Percentiles rank a stretch among this genome's conserved stretches.
phyloP scores from a whole-genome alignment of 1,140 invertebrate genomes.

The Heliothis virescens region DNA sequence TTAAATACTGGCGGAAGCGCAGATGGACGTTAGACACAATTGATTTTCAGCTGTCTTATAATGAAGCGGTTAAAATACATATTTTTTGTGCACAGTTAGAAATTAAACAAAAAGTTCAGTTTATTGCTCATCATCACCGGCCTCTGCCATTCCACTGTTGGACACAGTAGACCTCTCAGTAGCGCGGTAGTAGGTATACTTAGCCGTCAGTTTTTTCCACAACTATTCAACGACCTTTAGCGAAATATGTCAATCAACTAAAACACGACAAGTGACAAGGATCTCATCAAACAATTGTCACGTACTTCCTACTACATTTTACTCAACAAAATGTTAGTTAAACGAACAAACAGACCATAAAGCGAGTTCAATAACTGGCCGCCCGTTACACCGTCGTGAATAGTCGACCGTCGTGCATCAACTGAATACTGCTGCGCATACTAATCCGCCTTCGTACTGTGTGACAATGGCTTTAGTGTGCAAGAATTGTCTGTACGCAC shows the following conservation, averaged over 20 bases:
- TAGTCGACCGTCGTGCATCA: constrained; percentile 43
- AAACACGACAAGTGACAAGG: not conserved
- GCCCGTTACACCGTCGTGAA: constrained; percentile 47
- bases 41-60: too few relatives aligned
- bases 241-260: not conserved
- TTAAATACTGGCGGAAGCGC: too few relatives aligned
- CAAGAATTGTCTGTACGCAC: not conserved
- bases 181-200: too few relatives aligned
- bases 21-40: too few relatives aligned
- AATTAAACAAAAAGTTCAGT: too few relatives aligned
- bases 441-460: constrained; percentile 47
- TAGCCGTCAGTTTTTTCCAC: too few relatives aligned
- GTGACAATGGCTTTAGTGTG: constrained; percentile 7
- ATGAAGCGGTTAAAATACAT: too few relatives aligned
- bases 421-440: constrained; percentile 51
- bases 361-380: constrained; percentile 52
- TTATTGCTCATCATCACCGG: too few relatives aligned
- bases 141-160: too few relatives aligned
- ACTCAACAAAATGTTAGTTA: constrained; percentile 32
- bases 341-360: constrained; percentile 29
- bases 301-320: constrained; percentile 29
- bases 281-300: constrained; percentile 1
- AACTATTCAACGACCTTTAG: too few relatives aligned
- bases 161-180: too few relatives aligned
- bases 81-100: too few relatives aligned